Conservation (phyloP, 2,888 invertebrate species). For the Microctonus hyperodae region DNA sequence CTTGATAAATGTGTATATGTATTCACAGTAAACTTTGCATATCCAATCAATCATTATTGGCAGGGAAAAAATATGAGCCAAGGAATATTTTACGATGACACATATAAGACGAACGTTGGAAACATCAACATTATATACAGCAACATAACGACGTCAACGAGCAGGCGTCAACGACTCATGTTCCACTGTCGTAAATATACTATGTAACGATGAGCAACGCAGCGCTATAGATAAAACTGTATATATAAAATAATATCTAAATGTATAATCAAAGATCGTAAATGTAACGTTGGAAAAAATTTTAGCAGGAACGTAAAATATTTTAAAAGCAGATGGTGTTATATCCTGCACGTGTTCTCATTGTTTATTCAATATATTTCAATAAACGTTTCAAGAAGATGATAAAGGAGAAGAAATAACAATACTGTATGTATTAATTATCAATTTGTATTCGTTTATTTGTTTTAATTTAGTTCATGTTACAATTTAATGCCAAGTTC, state of each 20-base stretch:
- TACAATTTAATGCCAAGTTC: neutral
- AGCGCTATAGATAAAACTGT: neutral
- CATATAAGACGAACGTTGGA: neutral
- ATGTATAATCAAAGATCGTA: constrained; percentile 5
- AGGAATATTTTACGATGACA: neutral
- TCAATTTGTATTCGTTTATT: neutral
- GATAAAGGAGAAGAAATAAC: neutral
- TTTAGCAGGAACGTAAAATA: neutral
- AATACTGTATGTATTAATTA: neutral
- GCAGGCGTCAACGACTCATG: neutral
- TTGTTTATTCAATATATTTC: neutral
- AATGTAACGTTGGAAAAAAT: neutral
- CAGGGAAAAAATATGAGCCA: neutral
- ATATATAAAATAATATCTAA: neutral
- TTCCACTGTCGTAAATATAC: constrained; percentile 1
- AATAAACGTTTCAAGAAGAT: neutral
- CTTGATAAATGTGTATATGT: neutral
- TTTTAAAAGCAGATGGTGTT: neutral
- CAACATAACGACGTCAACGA: neutral
- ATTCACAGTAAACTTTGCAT: neutral
- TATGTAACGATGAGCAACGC: neutral
- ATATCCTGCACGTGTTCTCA: neutral
- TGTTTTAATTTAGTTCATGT: neutral
- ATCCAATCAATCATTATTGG: neutral
- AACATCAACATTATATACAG: neutral